Conservation (phyloP, 2,113 vertebrate species). For the Cyanocitta stelleri region DNA sequence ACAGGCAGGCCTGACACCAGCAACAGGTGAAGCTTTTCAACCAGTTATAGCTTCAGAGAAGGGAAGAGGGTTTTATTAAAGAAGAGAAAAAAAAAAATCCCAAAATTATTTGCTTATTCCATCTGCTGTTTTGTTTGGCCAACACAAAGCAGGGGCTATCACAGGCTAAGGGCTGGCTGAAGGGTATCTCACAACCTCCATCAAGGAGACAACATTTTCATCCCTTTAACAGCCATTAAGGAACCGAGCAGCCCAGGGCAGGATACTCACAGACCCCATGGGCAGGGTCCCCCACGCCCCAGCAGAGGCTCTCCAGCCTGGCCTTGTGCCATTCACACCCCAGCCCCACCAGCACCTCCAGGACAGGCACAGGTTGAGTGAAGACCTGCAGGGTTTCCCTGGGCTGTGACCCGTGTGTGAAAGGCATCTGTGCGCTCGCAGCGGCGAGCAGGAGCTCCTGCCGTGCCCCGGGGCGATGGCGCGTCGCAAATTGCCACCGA, state of each 20-base stretch:
- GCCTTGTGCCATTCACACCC: rapidly evolving
- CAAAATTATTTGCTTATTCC: background rate
- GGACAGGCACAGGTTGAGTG: rapidly evolving
- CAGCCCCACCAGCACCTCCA: background rate
- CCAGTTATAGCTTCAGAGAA: background rate
- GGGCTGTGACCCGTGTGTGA: background rate
- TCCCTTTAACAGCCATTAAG: background rate
- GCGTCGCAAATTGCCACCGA: background rate
- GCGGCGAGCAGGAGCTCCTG: background rate
- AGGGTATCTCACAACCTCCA: background rate
- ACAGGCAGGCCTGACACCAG: background rate
- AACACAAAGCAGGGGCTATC: background rate
- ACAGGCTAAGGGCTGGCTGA: background rate
- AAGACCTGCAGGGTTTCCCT: background rate
- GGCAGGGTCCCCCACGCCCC: background rate
- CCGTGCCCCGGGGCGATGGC: background rate
- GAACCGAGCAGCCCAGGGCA: background rate
- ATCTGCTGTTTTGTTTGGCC: background rate
- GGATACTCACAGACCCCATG: background rate
- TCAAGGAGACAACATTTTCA: background rate
- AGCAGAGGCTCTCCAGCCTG: background rate
- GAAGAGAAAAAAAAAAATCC: background rate
- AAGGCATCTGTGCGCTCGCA: background rate
- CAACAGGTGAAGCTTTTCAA: background rate
- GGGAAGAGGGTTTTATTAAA: background rate